phyloP scores from a whole-genome alignment of 1,140 invertebrate genomes.

The Battus philenor region DNA sequence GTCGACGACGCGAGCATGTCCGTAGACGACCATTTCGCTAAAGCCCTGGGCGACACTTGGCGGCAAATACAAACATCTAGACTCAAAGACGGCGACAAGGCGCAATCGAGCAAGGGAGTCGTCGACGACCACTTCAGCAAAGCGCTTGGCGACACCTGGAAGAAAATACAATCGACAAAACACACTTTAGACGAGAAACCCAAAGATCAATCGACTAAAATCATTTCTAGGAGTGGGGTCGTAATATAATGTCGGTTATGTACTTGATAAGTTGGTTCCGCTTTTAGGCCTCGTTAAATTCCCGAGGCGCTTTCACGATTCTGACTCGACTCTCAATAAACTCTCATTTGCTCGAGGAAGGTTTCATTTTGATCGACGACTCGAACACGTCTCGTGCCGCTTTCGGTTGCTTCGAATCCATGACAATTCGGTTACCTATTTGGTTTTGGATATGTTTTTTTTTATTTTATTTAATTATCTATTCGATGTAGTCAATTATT shows the following conservation, averaged over 20 bases:
- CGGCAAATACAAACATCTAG: slow-evolving; percentile 85
- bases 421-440: slow-evolving; percentile 66
- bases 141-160: slow-evolving; percentile 95
- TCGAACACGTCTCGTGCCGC: too few relatives aligned
- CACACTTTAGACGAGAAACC: slow-evolving; percentile 44
- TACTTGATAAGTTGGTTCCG: too few relatives aligned
- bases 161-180: slow-evolving; percentile 83
- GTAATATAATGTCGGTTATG: slow-evolving; percentile 72
- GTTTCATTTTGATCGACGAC: too few relatives aligned
- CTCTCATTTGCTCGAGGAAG: too few relatives aligned
- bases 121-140: slow-evolving; percentile 98
- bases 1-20: slow-evolving; percentile 73
- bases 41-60: slow-evolving; percentile 96
- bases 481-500: slow-evolving; percentile 64
- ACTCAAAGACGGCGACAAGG: slow-evolving; percentile 65
- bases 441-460: slow-evolving; percentile 37
- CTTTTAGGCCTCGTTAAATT: too few relatives aligned
- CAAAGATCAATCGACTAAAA: slow-evolving; percentile 62
- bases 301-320: too few relatives aligned
- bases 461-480: slow-evolving; percentile 25
- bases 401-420: slow-evolving; percentile 34
- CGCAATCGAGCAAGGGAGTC: slow-evolving; percentile 37
- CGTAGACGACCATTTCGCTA: slow-evolving; percentile 97
- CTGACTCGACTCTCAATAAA: too few relatives aligned
- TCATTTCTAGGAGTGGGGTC: slow-evolving; percentile 67